Percentiles rank a stretch among this genome's conserved stretches.
phyloP scores from a whole-genome alignment of 2,113 vertebrate species.

The Eleginops maclovinus region DNA sequence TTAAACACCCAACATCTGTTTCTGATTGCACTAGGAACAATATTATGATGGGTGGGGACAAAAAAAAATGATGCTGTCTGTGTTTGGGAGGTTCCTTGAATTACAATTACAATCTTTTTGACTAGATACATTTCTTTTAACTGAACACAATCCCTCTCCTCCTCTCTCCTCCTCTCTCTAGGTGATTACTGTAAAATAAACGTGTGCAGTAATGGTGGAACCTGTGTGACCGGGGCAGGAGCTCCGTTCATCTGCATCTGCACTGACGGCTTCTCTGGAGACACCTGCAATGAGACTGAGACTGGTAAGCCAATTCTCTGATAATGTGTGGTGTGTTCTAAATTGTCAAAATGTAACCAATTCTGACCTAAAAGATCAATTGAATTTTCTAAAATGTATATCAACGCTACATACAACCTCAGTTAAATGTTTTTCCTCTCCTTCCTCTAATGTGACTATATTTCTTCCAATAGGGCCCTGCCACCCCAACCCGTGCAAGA shows the following conservation, averaged over 20 bases:
- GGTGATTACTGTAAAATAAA: slow-evolving; percentile 90
- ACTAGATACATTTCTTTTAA: not conserved
- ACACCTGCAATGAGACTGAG: slow-evolving; percentile 90
- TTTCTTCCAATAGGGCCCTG: slow-evolving; percentile 85
- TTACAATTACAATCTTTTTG: not conserved
- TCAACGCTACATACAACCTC: not conserved
- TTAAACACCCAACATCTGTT: not conserved
- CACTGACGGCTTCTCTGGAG: slow-evolving; percentile 88
- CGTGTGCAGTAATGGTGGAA: slow-evolving; percentile 91
- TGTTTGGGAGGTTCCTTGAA: not conserved
- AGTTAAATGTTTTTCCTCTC: not conserved
- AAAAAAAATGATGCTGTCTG: not conserved
- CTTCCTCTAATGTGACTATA: not conserved
- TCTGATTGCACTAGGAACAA: not conserved
- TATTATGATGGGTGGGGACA: not conserved
- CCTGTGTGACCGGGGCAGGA: slow-evolving; percentile 85
- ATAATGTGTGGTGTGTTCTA: too few relatives aligned
- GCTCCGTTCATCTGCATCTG: slow-evolving; percentile 91
- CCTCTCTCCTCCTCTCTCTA: slow-evolving; percentile 70
- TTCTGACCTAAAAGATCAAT: not conserved
- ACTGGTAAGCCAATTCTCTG: slow-evolving; percentile 79
- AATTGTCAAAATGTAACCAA: not conserved
- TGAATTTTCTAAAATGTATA: not conserved
- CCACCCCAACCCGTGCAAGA: slow-evolving; percentile 91
- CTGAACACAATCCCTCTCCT: not conserved